A percentile compares a stretch with the other conserved stretches of the same genome.
These are phyloP conservation scores for Osmoderma eremita DNA, from an alignment of 2,888 invertebrate genomes.

Conservation along the genomic window DNA sequence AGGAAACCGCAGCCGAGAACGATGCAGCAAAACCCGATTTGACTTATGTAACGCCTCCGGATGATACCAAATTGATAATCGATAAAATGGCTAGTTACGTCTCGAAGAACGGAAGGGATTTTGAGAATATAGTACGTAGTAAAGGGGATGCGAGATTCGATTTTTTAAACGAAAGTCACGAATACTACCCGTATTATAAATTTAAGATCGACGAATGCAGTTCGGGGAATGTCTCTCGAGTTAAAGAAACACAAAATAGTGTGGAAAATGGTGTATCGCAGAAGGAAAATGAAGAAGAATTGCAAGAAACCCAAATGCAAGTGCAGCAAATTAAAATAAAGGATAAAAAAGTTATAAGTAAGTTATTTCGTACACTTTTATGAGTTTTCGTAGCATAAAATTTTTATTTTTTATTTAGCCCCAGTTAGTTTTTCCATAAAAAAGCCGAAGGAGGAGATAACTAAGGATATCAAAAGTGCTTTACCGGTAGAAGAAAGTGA, in stretches of 20 bases:
- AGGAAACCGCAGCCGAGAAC: constrained; percentile 50
- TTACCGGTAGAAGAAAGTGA: constrained; percentile 80
- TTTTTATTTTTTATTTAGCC: constrained; percentile 61
- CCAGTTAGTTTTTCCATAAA: constrained; percentile 88
- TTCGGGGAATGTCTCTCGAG: constrained; percentile 56
- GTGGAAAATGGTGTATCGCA: constrained; percentile 24
- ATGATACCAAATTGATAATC: constrained; percentile 86
- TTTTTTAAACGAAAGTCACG: constrained; percentile 82
- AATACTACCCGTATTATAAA: constrained; percentile 84
- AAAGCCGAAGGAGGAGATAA: constrained; percentile 73
- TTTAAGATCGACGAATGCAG: constrained; percentile 69
- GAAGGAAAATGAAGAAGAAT: background rate
- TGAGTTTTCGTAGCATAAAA: background rate
- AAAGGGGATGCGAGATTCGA: constrained; percentile 89
- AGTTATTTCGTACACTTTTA: constrained; percentile 42
- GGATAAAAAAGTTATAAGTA: constrained; percentile 60
- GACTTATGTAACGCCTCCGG: constrained; percentile 72
- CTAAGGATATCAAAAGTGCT: constrained; percentile 72
- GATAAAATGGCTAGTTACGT: constrained; percentile 98
- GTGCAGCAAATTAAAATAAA: constrained; percentile 51
- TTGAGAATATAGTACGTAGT: constrained; percentile 86
- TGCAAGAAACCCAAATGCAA: constrained; percentile 8
- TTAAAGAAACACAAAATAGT: constrained; percentile 57
- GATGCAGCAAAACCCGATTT: constrained; percentile 40
- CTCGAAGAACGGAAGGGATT: constrained; percentile 92